These are phyloP conservation scores for Drosophila rellima DNA, from an alignment of 2,888 invertebrate genomes.

Conservation along the genomic window DNA sequence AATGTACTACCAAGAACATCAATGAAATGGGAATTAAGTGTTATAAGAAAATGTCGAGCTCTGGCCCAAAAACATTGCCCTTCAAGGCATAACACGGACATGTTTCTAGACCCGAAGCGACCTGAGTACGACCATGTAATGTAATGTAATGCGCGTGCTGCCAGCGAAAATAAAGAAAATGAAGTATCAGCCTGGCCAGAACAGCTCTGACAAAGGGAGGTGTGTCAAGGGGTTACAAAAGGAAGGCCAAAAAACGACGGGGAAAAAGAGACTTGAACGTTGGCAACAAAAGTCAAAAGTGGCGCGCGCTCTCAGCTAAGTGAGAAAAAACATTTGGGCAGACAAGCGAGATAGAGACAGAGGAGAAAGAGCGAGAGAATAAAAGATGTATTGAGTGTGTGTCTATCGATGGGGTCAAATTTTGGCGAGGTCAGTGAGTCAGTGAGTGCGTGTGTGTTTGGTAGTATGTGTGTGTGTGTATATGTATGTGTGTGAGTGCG, in stretches of 20 bases:
- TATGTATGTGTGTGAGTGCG: constrained; percentile 33
- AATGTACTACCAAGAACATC: constrained; percentile 12
- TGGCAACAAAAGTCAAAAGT: constrained; percentile 70
- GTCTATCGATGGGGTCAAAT: constrained; percentile 56
- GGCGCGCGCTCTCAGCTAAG: constrained; percentile 29
- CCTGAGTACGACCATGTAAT: constrained; percentile 56
- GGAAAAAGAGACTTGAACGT: constrained; percentile 8
- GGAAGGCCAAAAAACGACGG: constrained; percentile 1
- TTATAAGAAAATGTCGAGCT: constrained; percentile 36
- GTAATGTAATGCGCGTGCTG: constrained; percentile 77
- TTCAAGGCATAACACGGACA: constrained; percentile 40
- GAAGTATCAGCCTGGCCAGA: constrained; percentile 38
- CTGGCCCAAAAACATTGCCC: not conserved
- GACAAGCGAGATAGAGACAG: constrained; percentile 2
- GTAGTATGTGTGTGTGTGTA: constrained; percentile 31
- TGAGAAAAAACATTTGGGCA: constrained; percentile 42
- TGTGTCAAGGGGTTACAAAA: constrained; percentile 3
- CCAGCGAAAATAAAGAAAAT: constrained; percentile 63
- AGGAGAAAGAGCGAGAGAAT: constrained; percentile 4
- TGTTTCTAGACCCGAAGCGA: constrained; percentile 45
- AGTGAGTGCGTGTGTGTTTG: constrained; percentile 35
- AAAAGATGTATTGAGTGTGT: constrained; percentile 10
- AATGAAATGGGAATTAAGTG: constrained; percentile 45
- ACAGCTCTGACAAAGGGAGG: not conserved
- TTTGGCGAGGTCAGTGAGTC: constrained; percentile 62